Conservation (phyloP, 2,888 invertebrate species). For the Drosophila nr. medialis region DNA sequence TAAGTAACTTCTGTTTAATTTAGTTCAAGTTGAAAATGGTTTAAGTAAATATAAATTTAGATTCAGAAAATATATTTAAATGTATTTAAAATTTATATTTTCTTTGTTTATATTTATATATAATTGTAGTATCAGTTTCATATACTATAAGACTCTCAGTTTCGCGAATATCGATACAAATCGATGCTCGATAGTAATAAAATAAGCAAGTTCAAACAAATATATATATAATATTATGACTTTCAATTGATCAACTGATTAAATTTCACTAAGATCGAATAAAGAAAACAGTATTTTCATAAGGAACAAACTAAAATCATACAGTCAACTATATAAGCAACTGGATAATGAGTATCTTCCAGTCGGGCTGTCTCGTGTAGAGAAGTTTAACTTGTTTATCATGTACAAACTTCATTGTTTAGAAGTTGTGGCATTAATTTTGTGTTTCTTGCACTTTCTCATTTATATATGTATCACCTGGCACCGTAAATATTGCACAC, state of each 20-base stretch:
- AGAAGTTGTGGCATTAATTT: neutral
- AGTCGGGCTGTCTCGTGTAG: neutral
- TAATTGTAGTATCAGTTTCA: too few relatives aligned
- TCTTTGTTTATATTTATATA: neutral
- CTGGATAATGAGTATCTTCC: neutral
- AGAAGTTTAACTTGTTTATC: neutral
- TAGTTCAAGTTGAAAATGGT: neutral
- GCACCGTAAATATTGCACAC: constrained; percentile 18
- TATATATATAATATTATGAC: too few relatives aligned
- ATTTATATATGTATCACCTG: constrained; percentile 8
- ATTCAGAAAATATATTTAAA: too few relatives aligned
- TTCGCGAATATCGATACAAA: too few relatives aligned
- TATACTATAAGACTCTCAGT: too few relatives aligned
- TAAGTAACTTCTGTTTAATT: neutral
- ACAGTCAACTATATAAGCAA: neutral
- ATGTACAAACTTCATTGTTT: neutral
- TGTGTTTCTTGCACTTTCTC: neutral
- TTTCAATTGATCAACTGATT: neutral
- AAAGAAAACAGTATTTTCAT: neutral
- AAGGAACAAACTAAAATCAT: neutral
- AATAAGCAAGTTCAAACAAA: too few relatives aligned
- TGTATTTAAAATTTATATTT: neutral
- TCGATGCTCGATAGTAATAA: too few relatives aligned
- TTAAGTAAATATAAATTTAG: neutral
- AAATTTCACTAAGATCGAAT: neutral